Evolutionary conservation across 1,140 invertebrate species (phyloP).

Genomic region (Macrobrachium rosenbergii): DNA sequence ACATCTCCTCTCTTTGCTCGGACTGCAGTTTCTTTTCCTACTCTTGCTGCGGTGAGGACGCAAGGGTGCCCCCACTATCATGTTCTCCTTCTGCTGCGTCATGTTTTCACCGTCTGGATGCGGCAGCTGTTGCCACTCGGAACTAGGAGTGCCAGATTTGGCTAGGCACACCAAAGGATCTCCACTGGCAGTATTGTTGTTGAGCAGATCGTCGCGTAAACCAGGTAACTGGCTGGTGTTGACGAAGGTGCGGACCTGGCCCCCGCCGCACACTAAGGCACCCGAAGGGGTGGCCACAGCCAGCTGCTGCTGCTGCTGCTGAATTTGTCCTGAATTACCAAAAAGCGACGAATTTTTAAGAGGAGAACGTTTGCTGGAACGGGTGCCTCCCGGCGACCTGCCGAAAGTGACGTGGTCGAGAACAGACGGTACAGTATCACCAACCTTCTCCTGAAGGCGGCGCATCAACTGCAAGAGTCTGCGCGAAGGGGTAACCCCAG

Average conservation of each 20-base stretch:
- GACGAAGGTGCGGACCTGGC: conserved; percentile 50
- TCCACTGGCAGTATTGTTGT: conserved; percentile 53
- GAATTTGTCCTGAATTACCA: conserved; percentile 32
- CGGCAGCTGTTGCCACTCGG: conserved; percentile 59
- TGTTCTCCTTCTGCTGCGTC: conserved; percentile 64
- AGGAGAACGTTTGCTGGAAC: conserved; percentile 30
- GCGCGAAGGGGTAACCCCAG: conserved; percentile 65
- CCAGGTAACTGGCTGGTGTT: conserved; percentile 54
- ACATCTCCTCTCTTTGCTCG: conserved; percentile 23
- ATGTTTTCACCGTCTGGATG: conserved; percentile 47
- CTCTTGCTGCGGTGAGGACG: conserved; percentile 60
- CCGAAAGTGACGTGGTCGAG: conserved; percentile 61
- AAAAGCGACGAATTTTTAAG: conserved; percentile 61
- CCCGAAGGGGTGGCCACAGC: conserved; percentile 61
- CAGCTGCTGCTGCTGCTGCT: conserved; percentile 46
- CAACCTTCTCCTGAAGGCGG: conserved; percentile 65
- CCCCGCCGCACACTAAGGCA: conserved; percentile 55
- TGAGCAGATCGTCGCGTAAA: conserved; percentile 61
- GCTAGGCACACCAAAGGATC: conserved; percentile 57
- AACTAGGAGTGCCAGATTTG: conserved; percentile 36
- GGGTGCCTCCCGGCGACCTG: conserved; percentile 35
- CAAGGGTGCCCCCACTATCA: conserved; percentile 49
- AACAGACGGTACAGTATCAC: conserved; percentile 43
- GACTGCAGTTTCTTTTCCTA: conserved; percentile 34
- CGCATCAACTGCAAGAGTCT: conserved; percentile 63